Evolutionary conservation across 1,140 invertebrate genomes (phyloP), one percentile per base, ranked within the genome.

Genomic region (Trypoxylus dichotomus): DNA sequence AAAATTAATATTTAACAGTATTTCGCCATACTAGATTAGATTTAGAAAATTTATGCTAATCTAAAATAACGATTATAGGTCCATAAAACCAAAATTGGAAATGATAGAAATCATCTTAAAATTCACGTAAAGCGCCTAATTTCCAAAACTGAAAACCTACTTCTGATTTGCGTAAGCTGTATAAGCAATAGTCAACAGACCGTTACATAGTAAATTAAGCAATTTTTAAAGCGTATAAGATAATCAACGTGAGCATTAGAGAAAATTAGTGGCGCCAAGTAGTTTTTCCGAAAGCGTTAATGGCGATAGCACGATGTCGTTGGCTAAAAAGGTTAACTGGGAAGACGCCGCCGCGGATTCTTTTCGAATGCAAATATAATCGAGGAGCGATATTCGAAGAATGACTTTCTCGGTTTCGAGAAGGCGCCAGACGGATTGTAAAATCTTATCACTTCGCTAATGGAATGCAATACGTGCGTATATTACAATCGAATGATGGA

Each of bases 361-460:
- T 47, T 47, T 19, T 19, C 43, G 43, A 47, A 47, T 47, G 43
- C 43, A 47, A 47, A 47, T 63, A 63, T 24, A 63, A 63, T 63
- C 60, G 21, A 27, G 21, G 60, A 63, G 19, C 5, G 47, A 58
- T 21, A 58, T 58, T 58, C 47, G 21, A 58, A 13, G 47, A 21
- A 58, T 58, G 47, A 63, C n/a, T 63, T 63, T 63, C 60, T 63
- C 60, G 60, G 60, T 63, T 63, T 63, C 19, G 25, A 63, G 19
- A 11, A 63, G 60, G 60, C 60, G 60, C 60, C 60, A 63, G 60
- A 27, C 60, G 60, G 60, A 63, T 63, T 63, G 60, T 63, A 63
- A 63, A 63, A 47, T 27, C 60, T 63, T 63, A 63, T 63, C 60
- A 63, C 13, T 63, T 6, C 10, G 60, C 60, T 63, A 63, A 63